Evolutionary conservation across 2,113 vertebrate species (phyloP).

Genomic region (Galbula dea): DNA sequence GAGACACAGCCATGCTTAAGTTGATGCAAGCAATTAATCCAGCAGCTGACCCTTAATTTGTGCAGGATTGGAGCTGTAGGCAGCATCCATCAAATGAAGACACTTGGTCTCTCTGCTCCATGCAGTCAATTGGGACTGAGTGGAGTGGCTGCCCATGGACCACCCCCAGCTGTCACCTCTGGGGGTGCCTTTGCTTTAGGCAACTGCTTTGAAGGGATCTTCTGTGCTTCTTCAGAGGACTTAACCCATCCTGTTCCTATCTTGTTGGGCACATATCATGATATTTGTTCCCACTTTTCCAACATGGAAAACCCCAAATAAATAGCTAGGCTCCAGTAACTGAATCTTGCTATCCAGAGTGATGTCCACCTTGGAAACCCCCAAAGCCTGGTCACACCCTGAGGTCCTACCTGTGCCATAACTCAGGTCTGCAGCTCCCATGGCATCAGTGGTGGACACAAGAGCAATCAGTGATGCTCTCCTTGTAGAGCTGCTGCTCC

Average conservation of each 20-base stretch:
- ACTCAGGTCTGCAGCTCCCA: not conserved
- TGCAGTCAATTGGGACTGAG: conserved; percentile 43
- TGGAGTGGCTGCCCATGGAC: conserved; percentile 11
- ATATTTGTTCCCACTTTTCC: not conserved
- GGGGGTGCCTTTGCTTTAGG: not conserved
- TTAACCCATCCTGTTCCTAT: not conserved
- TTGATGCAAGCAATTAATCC: not conserved
- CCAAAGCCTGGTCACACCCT: not conserved
- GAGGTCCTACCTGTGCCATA: not conserved
- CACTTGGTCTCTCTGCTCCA: conserved; percentile 42
- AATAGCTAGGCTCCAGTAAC: conserved; percentile 30
- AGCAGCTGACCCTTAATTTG: not conserved
- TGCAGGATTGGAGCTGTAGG: not conserved
- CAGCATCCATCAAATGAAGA: conserved; percentile 9
- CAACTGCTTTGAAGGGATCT: conserved; percentile 7
- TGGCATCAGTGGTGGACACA: not conserved
- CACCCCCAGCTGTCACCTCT: not conserved
- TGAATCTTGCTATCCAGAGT: not conserved
- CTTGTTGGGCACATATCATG: not conserved
- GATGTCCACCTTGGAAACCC: not conserved
- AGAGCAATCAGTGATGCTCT: not conserved
- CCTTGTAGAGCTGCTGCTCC: not conserved
- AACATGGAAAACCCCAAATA: not conserved
- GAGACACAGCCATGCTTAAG: not conserved
- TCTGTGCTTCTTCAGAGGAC: not conserved